Conservation (phyloP, 2,888 invertebrate species). For the Eupithecia insigniata region DNA sequence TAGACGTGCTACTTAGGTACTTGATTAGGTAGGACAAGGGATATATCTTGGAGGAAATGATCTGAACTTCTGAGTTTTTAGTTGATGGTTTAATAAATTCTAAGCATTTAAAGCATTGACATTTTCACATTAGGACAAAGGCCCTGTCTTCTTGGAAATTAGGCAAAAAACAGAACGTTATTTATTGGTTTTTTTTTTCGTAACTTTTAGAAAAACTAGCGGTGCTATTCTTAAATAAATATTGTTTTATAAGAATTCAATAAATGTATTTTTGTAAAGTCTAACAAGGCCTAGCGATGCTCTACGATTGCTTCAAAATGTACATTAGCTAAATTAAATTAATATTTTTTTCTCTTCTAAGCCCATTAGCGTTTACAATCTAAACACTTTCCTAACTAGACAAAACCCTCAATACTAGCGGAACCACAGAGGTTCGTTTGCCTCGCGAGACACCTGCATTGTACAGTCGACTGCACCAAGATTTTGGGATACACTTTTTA, state of each 20-base stretch:
- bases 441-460: conserved; percentile 61
- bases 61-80: not conserved
- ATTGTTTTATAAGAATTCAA: not conserved
- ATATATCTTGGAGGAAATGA: conserved; percentile 7
- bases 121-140: not conserved
- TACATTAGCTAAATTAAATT: not conserved
- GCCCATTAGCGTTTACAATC: conserved; percentile 8
- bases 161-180: not conserved
- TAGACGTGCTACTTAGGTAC: conserved; percentile 66
- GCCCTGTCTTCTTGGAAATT: not conserved
- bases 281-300: not conserved
- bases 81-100: not conserved
- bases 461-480: not conserved
- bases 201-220: not conserved
- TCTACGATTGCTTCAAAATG: not conserved
- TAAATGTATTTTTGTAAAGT: not conserved
- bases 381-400: conserved; percentile 25
- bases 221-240: not conserved
- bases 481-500: no score
- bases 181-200: not conserved
- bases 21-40: conserved; percentile 53
- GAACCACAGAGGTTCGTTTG: conserved; percentile 51
- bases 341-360: not conserved
- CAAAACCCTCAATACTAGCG: conserved; percentile 16
- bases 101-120: not conserved